Conservation (phyloP, 2,113 vertebrate genomes). For the Odocoileus hemionus region DNA sequence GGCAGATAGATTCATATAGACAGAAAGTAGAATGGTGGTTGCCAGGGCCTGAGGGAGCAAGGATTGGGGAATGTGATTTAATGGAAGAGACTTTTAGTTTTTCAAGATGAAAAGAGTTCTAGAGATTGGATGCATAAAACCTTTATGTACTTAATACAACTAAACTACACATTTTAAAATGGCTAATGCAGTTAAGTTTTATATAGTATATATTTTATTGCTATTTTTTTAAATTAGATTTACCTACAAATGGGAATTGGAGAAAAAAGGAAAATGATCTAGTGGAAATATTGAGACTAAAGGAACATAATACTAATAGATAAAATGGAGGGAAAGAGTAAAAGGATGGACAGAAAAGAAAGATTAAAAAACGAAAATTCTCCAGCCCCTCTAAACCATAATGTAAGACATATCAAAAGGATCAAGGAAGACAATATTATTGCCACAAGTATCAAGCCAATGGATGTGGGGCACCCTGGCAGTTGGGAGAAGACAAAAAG, state of each 20-base stretch:
- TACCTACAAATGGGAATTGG: not conserved
- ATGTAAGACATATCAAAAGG: not conserved
- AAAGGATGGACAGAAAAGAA: not conserved
- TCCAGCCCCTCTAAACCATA: not conserved
- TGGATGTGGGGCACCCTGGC: not conserved
- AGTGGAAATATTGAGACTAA: not conserved
- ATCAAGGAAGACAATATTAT: not conserved
- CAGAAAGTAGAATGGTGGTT: not conserved
- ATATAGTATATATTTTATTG: not conserved
- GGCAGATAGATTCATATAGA: not conserved
- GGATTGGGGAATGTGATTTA: not conserved
- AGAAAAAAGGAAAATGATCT: not conserved
- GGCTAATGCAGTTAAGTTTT: not conserved
- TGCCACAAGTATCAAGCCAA: not conserved
- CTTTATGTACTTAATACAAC: not conserved
- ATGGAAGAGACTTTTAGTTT: not conserved
- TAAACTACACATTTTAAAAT: not conserved
- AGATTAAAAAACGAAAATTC: not conserved
- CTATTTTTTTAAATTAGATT: not conserved
- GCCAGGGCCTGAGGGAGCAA: fast-evolving
- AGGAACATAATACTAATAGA: not conserved
- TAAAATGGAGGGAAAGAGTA: not conserved
- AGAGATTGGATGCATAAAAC: not conserved
- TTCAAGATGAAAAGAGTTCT: not conserved
- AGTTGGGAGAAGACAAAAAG: not conserved